These are phyloP conservation scores for Nineta flava DNA, from an alignment of 2,888 invertebrate species.

Conservation along the genomic window DNA sequence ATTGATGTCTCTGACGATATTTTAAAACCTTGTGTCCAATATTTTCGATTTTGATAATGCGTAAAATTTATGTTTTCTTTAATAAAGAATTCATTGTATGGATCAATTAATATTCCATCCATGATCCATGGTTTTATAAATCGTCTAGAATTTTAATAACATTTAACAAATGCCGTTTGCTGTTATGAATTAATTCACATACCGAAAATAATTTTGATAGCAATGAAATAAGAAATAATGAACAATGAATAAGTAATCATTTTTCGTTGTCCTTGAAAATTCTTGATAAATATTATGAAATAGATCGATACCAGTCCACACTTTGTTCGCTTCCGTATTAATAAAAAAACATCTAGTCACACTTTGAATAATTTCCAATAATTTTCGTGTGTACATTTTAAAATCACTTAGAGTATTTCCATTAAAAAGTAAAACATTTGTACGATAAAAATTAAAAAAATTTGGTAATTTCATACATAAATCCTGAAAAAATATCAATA, in stretches of 20 bases:
- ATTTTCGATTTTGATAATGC: constrained; percentile 42
- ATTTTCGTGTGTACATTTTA: background rate
- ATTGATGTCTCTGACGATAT: constrained; percentile 31
- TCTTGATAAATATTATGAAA: background rate
- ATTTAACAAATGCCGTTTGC: background rate
- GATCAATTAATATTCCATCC: constrained; percentile 67
- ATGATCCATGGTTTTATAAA: constrained; percentile 74
- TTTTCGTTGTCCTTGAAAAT: background rate
- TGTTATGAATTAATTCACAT: background rate
- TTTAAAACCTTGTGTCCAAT: constrained; percentile 50
- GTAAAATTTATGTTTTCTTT: constrained; percentile 47
- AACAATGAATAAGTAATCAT: background rate
- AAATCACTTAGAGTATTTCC: background rate
- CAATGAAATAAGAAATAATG: background rate
- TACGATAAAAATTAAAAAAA: background rate
- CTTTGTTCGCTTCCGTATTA: background rate
- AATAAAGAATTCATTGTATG: constrained; percentile 74
- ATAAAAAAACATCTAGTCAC: background rate
- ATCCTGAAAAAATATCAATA: background rate
- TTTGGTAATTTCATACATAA: background rate
- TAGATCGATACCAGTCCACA: background rate
- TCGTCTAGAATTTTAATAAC: constrained; percentile 23
- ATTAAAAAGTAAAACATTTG: background rate
- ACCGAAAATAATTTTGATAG: background rate
- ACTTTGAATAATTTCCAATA: background rate